Base-by-base conservation (phyloP, 2,797 vertebrate genomes). In the Hapalemur alaotrensis region DNA sequence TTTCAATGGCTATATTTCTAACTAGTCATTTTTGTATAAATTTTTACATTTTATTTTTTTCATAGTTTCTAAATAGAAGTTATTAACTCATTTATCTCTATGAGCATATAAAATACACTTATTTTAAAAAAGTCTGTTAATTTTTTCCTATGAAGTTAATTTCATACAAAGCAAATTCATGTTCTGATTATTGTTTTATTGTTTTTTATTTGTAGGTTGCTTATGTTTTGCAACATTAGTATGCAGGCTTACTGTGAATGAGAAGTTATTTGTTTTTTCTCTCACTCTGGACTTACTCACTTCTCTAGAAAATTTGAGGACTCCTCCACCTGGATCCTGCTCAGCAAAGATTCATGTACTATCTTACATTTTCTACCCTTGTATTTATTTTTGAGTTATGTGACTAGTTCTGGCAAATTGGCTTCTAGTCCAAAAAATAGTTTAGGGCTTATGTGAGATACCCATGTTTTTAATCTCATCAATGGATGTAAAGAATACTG, bases 31-130 rank as follows among this genome's bases (percentile, higher is more conserved):
- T 96, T 92, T 67, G 89, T 17, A 87, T 82, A 73, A 52, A 57
- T 50, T 38, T 57, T 91, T 84, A 46, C 67, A 86, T 89, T 63
- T 90, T 84, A 12, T 92, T 84, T 5, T 78, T 76, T 81, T 95
- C 14, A 70, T 89, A 78, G 69, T 90, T 95, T 97, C 14, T 75
- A 95, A 75, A 46, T 89, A 73, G 23, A 87, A 63, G 1, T 46
- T 88, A 48, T 46, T 80, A 85, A 63, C 23, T 73, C 3, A 86
- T 67, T 67, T 52, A 72, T 87, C 30, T 91, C 59, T 85, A 9
- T 70, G 4, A 78, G 7, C 20, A 65, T 89, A 20, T 4, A 81
- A 50, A 89, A 61, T 52, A 79, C 0, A 61, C 28, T 92, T 93
- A 95, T 69, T 79, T 76, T 43, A 4, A 4, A 57, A 35, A 91